Evolutionary conservation across 2,888 invertebrate genomes (phyloP).

Genomic region (Morpho achilles): DNA sequence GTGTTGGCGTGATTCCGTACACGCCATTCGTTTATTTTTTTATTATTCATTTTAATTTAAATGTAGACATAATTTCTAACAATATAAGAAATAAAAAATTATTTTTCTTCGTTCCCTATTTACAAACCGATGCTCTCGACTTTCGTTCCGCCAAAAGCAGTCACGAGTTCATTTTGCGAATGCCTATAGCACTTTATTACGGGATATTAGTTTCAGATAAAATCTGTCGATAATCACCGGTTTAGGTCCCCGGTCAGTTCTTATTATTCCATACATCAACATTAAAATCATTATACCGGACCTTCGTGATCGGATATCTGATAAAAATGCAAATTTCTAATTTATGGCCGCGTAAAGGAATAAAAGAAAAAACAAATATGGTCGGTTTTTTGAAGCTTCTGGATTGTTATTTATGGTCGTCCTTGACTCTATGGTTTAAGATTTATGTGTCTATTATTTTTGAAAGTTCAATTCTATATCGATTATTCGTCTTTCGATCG

Average conservation of each 20-base stretch:
- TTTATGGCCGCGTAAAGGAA: slow-evolving; percentile 24
- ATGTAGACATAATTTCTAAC: no score
- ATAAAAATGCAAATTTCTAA: slow-evolving; percentile 32
- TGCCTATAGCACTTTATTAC: slow-evolving; percentile 23
- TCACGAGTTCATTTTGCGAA: slow-evolving; percentile 13
- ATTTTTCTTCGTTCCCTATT: slow-evolving; percentile 1
- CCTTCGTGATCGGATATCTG: slow-evolving; percentile 20
- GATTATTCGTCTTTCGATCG: no score
- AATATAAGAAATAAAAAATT: background rate
- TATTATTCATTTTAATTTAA: no score
- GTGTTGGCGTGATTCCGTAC: no score
- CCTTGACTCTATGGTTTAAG: slow-evolving; percentile 18
- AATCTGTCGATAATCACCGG: slow-evolving; percentile 25
- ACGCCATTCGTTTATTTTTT: no score
- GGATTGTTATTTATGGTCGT: slow-evolving; percentile 18
- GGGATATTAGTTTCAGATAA: slow-evolving; percentile 29
- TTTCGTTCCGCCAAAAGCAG: slow-evolving; percentile 10
- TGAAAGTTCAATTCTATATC: background rate
- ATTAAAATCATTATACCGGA: slow-evolving; percentile 25
- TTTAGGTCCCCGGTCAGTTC: slow-evolving; percentile 14
- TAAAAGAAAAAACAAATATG: slow-evolving; percentile 11
- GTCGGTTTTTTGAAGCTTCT: slow-evolving; percentile 19
- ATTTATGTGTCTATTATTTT: slow-evolving; percentile 3
- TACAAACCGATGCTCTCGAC: slow-evolving; percentile 5
- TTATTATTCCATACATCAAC: slow-evolving; percentile 27